Evolutionary conservation across 2,888 invertebrate genomes (phyloP), one percentile per base, ranked within the genome.

Genomic region (Chrysopilus asiliformis): DNA sequence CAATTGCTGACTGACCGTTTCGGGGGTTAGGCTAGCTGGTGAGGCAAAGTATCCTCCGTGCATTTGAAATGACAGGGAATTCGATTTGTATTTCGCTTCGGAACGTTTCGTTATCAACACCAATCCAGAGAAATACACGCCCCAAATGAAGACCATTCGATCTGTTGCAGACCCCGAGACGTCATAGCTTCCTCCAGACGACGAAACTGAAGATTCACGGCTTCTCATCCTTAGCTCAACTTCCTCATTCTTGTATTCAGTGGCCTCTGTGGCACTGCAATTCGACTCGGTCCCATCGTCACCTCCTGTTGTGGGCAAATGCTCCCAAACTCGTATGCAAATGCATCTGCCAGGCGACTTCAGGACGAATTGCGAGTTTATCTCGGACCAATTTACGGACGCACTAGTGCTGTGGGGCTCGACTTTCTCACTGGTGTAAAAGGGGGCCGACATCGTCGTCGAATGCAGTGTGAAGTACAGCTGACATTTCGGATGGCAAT

Each of bases 11-110:
- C 52, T 47, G 32, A 57, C 36, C 1, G 53, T 49, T 19, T 55
- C 51, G 6, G 47, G 48, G 14, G 49, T 53, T 18, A 61, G 51
- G 32, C 52, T 47, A 41, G 70, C 68, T 27, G 72, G 50, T 0
- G 74, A 72, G 25, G 82, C 80, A 56, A 90, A 93, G 52, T 76
- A 84, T 4, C 89, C 89, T 24, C 86, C 87, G 43, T 81, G 81
- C 71, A 91, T 76, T 65, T 83, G 79, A 60, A 93, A 86, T 49
- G 93, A 76, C 47, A 85, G 62, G 46, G 79, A 72, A 57, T 64
- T 64, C 3, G 41, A 36, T 9, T 48, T 46, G 35, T 53, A 56
- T 39, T 55, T 55, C 1, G 49, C 40, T 16, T 51, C 50, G 2
- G 50, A 20, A 35, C 49, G 36, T 53, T 40, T 19, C 17, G 39